A percentile compares a stretch with the other conserved stretches of the same genome.
These are phyloP conservation scores for Melinaea marsaeus DNA, from an alignment of 2,888 invertebrate species.

Conservation along the genomic window DNA sequence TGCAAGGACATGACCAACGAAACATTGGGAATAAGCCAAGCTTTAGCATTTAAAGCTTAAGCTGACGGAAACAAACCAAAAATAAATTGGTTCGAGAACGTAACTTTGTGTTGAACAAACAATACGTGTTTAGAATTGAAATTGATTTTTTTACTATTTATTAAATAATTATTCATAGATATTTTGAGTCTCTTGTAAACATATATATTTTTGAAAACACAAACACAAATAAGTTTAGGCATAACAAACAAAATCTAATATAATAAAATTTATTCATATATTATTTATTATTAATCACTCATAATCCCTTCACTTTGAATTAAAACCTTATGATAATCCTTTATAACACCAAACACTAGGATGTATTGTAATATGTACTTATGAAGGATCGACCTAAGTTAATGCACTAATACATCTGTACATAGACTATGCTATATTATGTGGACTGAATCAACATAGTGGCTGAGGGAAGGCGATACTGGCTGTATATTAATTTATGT, in stretches of 20 bases:
- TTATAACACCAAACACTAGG: conserved; percentile 19
- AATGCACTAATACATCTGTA: conserved; percentile 43
- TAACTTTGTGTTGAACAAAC: conserved; percentile 1
- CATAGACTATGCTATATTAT: conserved; percentile 53
- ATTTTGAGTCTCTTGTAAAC: too few relatives aligned
- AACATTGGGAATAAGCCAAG: conserved; percentile 57
- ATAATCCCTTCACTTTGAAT: too few relatives aligned
- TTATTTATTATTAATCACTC: too few relatives aligned
- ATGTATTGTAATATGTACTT: conserved; percentile 22
- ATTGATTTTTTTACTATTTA: too few relatives aligned
- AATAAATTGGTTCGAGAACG: conserved; percentile 29
- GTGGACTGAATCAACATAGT: conserved; percentile 63
- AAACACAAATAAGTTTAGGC: too few relatives aligned
- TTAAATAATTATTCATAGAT: too few relatives aligned
- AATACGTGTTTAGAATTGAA: too few relatives aligned
- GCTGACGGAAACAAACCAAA: conserved; percentile 50
- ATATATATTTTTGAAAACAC: too few relatives aligned
- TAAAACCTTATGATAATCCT: too few relatives aligned
- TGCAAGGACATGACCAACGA: conserved; percentile 45
- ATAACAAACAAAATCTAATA: too few relatives aligned
- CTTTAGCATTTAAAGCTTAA: conserved; percentile 36
- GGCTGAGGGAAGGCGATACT: conserved; percentile 54
- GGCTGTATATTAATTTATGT: conserved; percentile 70
- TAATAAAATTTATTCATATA: too few relatives aligned
- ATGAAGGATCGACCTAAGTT: conserved; percentile 20